Evolutionary conservation across 2,113 vertebrate species (phyloP), one percentile per base, ranked within the genome.

Genomic region (Rutilus rutilus): DNA sequence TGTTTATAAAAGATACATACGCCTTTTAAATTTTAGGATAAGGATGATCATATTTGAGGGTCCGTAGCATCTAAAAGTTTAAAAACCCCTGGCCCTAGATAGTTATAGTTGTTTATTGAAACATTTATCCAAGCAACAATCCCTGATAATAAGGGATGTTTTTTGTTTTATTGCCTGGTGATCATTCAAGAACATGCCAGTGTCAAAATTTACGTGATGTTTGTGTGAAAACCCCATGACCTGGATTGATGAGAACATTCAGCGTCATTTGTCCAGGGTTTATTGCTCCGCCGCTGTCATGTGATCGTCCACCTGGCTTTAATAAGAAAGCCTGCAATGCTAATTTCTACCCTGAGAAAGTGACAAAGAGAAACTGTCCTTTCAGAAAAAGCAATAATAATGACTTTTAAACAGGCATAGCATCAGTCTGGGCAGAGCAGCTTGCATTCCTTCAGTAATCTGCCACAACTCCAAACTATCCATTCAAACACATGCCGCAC

Each of bases 361-460:
- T 19, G 39, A 42, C 52, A 23, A n/a, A 78, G 78, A 45, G 57
- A 64, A 84, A 78, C 65, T 42, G 14, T n/a, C 25, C 50, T n/a
- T 80, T 65, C 17, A 54, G n/a, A 50, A 78, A 42, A 78, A 82
- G 62, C 27, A 36, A 21, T 69, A 69, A 69, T 82, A 69, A 82
- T 82, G 80, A 30, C 62, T 82, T 82, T 82, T 69, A 82, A 69
- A 82, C 80, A 69, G 25, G 80, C 80, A 50, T 82, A 52, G 80
- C 80, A 17, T 12, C 36, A 65, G 80, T 23, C 80, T 14, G 25
- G 45, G 80, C 80, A 82, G 39, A 67, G 19, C 79, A 23, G 57
- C 23, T 7, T 33, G 33, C 73, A 84, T 59, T 82, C 65, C 76
- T 78, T 80, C 25, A 17, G 69, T 69, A 77, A 65, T 67, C 65